phyloP scores from a whole-genome alignment of 2,113 vertebrate genomes.

The Hyaena hyaena region DNA sequence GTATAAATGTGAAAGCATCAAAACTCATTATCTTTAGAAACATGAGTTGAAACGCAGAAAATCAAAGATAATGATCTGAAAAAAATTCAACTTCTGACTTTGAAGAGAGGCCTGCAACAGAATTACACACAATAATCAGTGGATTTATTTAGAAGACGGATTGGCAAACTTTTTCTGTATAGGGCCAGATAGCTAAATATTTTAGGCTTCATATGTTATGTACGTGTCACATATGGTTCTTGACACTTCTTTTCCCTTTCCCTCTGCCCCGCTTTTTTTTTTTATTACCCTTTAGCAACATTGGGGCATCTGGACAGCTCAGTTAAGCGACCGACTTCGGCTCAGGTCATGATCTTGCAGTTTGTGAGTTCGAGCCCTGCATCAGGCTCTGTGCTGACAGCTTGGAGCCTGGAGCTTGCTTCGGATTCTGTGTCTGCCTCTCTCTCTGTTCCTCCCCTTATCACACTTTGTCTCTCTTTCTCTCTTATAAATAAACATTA shows the following conservation, averaged over 20 bases:
- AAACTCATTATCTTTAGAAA: constrained; percentile 5
- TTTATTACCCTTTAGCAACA: background rate
- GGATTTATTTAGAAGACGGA: background rate
- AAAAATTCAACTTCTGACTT: background rate
- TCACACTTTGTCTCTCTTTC: no score
- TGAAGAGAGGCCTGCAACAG: background rate
- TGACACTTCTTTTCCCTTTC: background rate
- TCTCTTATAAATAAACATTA: no score
- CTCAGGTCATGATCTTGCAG: no score
- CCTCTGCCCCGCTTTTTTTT: background rate
- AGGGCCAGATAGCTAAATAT: background rate
- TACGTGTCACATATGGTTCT: background rate
- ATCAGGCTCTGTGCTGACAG: no score
- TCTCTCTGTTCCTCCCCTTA: no score
- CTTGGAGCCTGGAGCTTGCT: no score
- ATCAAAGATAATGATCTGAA: background rate
- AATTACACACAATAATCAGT: background rate
- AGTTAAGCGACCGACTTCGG: no score
- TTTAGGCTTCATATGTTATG: background rate
- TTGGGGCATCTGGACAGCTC: no score
- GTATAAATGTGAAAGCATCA: constrained; percentile 4
- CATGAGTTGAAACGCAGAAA: background rate
- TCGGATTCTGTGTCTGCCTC: no score
- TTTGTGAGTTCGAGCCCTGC: no score
- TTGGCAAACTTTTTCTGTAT: background rate